Conservation (phyloP, 2,797 vertebrate species). For the Onychomys arenicola region DNA sequence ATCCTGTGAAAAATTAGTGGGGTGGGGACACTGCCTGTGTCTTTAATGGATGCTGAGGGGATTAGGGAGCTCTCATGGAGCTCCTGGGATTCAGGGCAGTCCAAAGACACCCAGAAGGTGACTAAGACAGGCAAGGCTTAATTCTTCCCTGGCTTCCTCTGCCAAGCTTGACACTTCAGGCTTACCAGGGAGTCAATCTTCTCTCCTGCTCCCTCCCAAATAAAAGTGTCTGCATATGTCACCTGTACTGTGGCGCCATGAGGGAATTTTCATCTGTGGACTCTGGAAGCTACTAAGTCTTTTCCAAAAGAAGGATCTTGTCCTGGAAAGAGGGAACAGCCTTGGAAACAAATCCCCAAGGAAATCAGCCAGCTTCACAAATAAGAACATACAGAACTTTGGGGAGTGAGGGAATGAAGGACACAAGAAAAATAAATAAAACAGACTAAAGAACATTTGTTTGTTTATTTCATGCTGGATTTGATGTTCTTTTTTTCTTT, state of each 20-base stretch:
- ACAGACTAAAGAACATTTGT: not conserved
- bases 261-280: not conserved
- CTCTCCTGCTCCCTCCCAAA: not conserved
- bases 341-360: not conserved
- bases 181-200: not conserved
- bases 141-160: not conserved
- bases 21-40: not conserved
- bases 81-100: not conserved
- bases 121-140: conserved; percentile 24
- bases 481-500: not conserved
- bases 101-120: conserved; percentile 11
- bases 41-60: not conserved
- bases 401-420: not conserved
- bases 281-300: not conserved
- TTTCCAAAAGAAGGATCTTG: not conserved
- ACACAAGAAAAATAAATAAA: not conserved
- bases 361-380: fast-evolving
- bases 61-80: not conserved
- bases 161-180: not conserved
- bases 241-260: not conserved
- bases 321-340: not conserved
- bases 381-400: not conserved
- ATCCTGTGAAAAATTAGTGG: not conserved
- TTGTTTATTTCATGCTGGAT: not conserved
- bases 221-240: not conserved